Percentiles rank a stretch among this genome's conserved stretches.
Conservation (phyloP, 2,888 invertebrate genomes). For the Deilephila porcellus region DNA sequence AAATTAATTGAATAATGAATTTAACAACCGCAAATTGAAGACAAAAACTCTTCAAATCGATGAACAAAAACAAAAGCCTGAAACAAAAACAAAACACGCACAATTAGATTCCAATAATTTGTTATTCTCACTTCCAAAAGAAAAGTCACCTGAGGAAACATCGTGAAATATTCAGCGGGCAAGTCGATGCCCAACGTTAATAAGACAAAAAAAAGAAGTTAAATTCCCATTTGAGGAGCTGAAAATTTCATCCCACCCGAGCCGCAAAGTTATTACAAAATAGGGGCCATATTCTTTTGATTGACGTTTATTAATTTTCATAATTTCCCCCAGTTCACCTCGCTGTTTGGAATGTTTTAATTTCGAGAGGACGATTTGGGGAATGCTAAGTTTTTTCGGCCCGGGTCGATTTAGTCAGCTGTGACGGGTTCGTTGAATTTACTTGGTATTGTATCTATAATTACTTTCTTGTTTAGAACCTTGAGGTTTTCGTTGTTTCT, state of each 20-base stretch:
- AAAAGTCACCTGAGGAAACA: neutral
- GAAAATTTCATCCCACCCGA: neutral
- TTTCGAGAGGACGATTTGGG: neutral
- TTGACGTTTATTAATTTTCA: constrained; percentile 28
- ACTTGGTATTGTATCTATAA: neutral
- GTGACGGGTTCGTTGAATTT: neutral
- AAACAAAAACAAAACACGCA: neutral
- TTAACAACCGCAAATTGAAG: neutral
- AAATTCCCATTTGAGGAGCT: constrained; percentile 29
- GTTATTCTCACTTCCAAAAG: neutral
- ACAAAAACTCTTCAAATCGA: neutral
- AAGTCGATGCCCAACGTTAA: constrained; percentile 22
- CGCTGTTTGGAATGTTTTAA: constrained; percentile 22
- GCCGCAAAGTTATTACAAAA: constrained; percentile 26
- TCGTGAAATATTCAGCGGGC: neutral
- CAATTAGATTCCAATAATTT: neutral
- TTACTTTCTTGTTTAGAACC: neutral
- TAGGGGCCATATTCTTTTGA: constrained; percentile 17
- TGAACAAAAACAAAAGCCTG: neutral
- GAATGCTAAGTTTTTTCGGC: constrained; percentile 14
- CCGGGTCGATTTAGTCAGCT: neutral
- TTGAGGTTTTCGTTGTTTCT: too few species aligned
- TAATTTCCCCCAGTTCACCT: constrained; percentile 11
- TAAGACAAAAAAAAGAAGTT: constrained; percentile 31
- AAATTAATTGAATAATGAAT: neutral